Evolutionary conservation across 1,140 invertebrate species (phyloP), one percentile per base, ranked within the genome.

Genomic region (Trachymyrmex septentrionalis): DNA sequence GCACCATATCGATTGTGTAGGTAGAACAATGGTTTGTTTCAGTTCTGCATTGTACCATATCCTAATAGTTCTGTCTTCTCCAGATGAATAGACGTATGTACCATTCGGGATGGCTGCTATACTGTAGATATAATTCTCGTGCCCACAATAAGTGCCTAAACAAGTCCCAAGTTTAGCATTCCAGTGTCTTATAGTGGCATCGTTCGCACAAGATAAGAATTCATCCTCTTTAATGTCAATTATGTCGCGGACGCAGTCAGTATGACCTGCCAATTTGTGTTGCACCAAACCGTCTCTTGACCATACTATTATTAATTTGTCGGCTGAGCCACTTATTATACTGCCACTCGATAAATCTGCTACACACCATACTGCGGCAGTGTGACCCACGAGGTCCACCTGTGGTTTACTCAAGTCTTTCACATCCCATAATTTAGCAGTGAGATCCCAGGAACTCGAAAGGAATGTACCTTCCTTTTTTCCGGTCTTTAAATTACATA

Each of bases 391-490:
- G 2, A 98, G 95, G 2, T 96, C 96, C 50, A 97, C 91, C 0
- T 96, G 91, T 30, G 94, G 93, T 44, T 96, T 93, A 50, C 95
- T 93, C 1, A 96, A 93, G 87, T 96, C 95, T 63, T 93, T 92
- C 12, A 97, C 84, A 67, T 96, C 95, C 98, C 98, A 99, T 24
- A 99, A 95, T 92, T 97, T 97, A 0, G 97, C 98, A 16, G 97
- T 98, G 87, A 96, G 96, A 93, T 99, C 99, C 99, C 98, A 99
- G 14, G 98, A 99, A 61, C 98, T 98, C 92, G 97, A 98, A 21
- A 97, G 92, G 92, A 98, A 96, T 21, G 96, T 96, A 48, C 92
- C 94, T 10, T 91, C 72, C 66, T 96, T 95, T 71, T 95, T 95
- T 5, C 96, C 96, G 82, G 95, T 93, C 57, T 94, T 96, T 27